These are phyloP conservation scores for Spatula versicolor DNA, from an alignment of 2,797 vertebrate genomes.

Conservation along the genomic window DNA sequence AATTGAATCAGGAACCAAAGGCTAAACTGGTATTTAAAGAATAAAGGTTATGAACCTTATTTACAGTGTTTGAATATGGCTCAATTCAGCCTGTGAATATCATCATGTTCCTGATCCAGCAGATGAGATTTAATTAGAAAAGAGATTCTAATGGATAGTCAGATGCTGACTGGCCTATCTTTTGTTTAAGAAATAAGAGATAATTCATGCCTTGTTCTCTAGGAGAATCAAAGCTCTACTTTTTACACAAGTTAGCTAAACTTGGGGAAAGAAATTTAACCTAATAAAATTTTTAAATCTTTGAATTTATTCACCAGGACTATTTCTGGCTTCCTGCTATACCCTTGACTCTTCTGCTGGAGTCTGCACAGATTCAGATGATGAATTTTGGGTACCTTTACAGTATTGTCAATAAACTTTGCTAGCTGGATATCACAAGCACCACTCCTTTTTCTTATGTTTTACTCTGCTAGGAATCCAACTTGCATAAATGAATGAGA, in stretches of 20 bases:
- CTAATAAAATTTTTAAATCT: not conserved
- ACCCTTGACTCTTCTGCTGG: not conserved
- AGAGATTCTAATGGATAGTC: not conserved
- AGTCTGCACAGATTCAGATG: not conserved
- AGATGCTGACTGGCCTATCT: not conserved
- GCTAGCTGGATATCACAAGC: not conserved
- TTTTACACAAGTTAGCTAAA: not conserved
- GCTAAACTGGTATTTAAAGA: not conserved
- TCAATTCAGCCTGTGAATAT: not conserved
- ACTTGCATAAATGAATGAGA: not conserved
- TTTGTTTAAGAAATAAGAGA: not conserved
- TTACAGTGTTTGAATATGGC: not conserved
- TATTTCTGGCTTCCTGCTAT: not conserved
- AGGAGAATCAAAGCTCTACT: not conserved
- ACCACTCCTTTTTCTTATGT: not conserved
- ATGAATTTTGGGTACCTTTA: not conserved
- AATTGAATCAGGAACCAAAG: slow-evolving; percentile 38
- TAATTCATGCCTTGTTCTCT: not conserved
- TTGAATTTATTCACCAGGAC: not conserved
- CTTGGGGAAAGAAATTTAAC: not conserved
- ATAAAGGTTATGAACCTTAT: slow-evolving; percentile 24
- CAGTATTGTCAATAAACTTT: not conserved
- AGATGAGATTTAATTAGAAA: slow-evolving; percentile 4
- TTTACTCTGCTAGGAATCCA: not conserved
- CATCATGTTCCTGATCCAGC: not conserved